Evolutionary conservation across 2,888 invertebrate species (phyloP).

Genomic region (Heterodera filipjevi): DNA sequence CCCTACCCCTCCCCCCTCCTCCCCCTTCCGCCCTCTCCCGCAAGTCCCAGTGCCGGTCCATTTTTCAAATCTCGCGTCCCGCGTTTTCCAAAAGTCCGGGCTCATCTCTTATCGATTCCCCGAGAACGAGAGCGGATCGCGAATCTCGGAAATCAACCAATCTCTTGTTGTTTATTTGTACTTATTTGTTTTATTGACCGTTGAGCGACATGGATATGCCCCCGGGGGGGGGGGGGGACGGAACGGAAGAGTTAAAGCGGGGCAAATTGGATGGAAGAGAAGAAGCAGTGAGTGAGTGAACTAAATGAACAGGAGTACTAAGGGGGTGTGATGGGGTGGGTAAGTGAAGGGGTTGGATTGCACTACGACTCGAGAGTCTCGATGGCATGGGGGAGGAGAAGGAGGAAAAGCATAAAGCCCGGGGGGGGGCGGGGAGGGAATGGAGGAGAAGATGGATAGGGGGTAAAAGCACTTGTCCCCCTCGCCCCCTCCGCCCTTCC

Average conservation of each 20-base stretch:
- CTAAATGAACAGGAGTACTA: no score
- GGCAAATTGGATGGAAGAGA: background rate
- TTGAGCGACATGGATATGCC: no score
- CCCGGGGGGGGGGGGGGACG: background rate
- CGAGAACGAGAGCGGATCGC: no score
- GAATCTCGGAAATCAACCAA: no score
- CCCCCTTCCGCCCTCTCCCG: no score
- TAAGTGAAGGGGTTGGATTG: background rate
- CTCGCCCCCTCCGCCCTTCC: background rate
- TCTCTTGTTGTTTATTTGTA: background rate
- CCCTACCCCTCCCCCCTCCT: no score
- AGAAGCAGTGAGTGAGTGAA: no score
- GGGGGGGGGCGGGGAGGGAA: background rate
- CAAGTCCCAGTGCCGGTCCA: no score
- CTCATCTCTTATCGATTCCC: no score
- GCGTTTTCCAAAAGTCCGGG: no score
- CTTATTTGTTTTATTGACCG: background rate
- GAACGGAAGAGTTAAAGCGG: no score
- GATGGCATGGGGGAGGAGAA: background rate
- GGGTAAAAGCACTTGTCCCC: background rate
- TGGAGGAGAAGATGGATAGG: background rate
- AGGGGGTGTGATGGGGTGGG: background rate
- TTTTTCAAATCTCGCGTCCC: no score
- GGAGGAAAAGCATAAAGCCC: background rate
- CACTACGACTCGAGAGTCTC: background rate